These are phyloP conservation scores for Zeuzera pyrina DNA, from an alignment of 2,888 invertebrate species.

Conservation along the genomic window DNA sequence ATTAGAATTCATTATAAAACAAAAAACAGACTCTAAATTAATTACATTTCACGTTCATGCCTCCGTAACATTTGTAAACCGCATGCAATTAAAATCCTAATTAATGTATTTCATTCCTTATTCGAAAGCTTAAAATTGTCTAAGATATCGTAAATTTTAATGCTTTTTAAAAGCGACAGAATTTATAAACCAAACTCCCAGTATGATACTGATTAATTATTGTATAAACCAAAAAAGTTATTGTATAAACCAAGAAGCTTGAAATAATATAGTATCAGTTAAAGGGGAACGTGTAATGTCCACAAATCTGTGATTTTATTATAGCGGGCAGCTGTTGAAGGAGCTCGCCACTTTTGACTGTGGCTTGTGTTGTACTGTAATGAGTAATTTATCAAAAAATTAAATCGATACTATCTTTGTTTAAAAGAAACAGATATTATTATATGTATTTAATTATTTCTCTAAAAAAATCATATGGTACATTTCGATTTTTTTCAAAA, in stretches of 20 bases:
- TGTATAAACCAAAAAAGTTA: slow-evolving; percentile 20
- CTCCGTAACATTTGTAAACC: slow-evolving; percentile 27
- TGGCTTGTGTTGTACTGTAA: too few relatives aligned
- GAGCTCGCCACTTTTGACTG: too few relatives aligned
- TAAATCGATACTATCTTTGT: too few relatives aligned
- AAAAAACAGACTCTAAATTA: slow-evolving; percentile 24
- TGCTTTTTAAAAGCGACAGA: slow-evolving; percentile 32
- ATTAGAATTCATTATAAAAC: too few relatives aligned
- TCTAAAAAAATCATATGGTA: too few relatives aligned
- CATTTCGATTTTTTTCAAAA: too few relatives aligned
- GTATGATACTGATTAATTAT: slow-evolving; percentile 39
- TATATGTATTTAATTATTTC: too few relatives aligned
- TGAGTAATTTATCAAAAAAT: too few relatives aligned
- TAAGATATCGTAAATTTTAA: slow-evolving; percentile 31
- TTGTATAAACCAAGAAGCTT: slow-evolving; percentile 40
- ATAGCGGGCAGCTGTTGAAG: slow-evolving; percentile 49
- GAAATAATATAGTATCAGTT: slow-evolving; percentile 50
- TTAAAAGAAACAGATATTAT: too few relatives aligned
- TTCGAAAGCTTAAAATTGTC: slow-evolving; percentile 23
- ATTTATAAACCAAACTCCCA: slow-evolving; percentile 39
- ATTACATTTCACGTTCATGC: slow-evolving; percentile 34
- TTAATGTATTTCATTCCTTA: slow-evolving; percentile 22
- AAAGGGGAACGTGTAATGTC: slow-evolving; percentile 41
- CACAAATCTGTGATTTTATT: slow-evolving; percentile 58
- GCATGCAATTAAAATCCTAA: slow-evolving; percentile 31